Percentiles rank a stretch among this genome's conserved stretches.
phyloP scores from a whole-genome alignment of 2,797 vertebrate genomes.

The Clarias pachynema region DNA sequence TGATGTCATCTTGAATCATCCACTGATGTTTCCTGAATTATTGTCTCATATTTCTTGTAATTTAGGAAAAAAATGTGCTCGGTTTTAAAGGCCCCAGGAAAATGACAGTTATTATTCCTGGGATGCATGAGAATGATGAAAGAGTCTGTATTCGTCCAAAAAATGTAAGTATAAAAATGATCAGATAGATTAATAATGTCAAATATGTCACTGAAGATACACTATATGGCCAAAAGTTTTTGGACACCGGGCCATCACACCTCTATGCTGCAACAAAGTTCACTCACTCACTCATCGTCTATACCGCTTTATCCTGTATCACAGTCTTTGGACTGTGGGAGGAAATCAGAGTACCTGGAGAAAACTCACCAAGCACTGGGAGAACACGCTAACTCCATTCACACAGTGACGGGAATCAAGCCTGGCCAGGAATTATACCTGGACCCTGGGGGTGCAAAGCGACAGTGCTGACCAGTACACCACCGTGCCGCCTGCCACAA shows the following conservation, averaged over 20 bases:
- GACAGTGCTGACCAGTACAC: too few species aligned
- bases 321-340: too few species aligned
- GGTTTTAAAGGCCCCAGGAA: constrained; percentile 87
- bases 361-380: too few species aligned
- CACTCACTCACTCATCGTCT: too few species aligned
- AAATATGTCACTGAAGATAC: neutral
- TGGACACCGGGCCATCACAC: neutral
- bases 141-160: constrained; percentile 79
- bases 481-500: neutral
- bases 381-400: too few species aligned
- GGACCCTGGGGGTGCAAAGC: too few species aligned
- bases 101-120: constrained; percentile 87
- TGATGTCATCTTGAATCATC: neutral
- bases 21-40: neutral
- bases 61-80: constrained; percentile 84
- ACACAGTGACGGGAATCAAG: too few species aligned
- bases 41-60: constrained; percentile 27
- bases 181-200: neutral
- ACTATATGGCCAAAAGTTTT: neutral
- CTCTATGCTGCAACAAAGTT: neutral
- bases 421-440: too few species aligned
- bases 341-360: too few species aligned
- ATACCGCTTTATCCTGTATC: too few species aligned
- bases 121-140: constrained; percentile 77
- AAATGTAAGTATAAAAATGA: constrained; percentile 70